These are phyloP conservation scores for Hestina assimilis DNA, from an alignment of 1,140 invertebrate species.

Conservation along the genomic window DNA sequence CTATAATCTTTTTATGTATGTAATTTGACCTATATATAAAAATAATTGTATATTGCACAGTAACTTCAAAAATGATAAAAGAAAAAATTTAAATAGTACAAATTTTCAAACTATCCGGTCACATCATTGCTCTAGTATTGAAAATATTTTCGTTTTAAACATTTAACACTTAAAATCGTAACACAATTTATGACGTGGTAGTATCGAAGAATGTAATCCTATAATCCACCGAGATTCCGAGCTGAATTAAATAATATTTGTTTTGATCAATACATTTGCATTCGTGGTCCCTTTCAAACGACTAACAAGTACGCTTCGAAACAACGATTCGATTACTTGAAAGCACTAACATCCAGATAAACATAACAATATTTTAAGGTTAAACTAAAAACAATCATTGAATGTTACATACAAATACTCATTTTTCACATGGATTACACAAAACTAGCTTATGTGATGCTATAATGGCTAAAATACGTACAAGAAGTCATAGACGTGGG, in stretches of 20 bases:
- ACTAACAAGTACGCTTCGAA: slow-evolving; percentile 36
- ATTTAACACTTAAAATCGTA: slow-evolving; percentile 6
- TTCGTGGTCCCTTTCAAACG: slow-evolving; percentile 37
- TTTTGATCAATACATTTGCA: slow-evolving; percentile 31
- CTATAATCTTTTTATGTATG: no score
- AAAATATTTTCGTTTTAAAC: slow-evolving; percentile 4
- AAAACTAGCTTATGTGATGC: slow-evolving; percentile 27
- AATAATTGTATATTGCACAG: no score
- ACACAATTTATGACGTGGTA: slow-evolving; percentile 12
- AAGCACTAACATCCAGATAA: slow-evolving; percentile 42
- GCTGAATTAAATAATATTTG: slow-evolving; percentile 23
- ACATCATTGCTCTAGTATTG: background rate
- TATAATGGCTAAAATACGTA: slow-evolving; percentile 69
- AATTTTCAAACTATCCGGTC: no score
- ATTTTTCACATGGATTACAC: slow-evolving; percentile 17
- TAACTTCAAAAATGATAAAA: no score
- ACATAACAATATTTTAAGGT: slow-evolving; percentile 53
- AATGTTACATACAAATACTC: slow-evolving; percentile 11
- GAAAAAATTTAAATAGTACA: no score
- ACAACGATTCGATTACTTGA: slow-evolving; percentile 30
- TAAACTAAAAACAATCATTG: slow-evolving; percentile 30
- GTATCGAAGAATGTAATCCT: slow-evolving; percentile 1
- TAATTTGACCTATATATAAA: no score
- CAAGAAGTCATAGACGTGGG: slow-evolving; percentile 77
- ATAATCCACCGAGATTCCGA: slow-evolving; percentile 3